Evolutionary conservation across 2,113 vertebrate genomes (phyloP).

Genomic region (Pteruthius melanotis): DNA sequence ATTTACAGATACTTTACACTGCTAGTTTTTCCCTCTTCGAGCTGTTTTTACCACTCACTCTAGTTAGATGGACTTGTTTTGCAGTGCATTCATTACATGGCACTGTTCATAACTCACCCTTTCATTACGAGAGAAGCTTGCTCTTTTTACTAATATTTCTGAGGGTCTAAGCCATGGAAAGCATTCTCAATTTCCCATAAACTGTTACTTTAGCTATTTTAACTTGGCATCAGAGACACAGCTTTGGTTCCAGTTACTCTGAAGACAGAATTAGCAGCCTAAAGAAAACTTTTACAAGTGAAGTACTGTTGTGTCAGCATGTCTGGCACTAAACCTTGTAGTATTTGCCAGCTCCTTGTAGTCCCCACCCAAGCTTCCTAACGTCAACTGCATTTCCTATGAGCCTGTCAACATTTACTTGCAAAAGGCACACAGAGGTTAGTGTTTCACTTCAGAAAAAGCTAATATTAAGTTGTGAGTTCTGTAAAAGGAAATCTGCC

Average conservation of each 20-base stretch:
- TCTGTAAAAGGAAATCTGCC: not conserved
- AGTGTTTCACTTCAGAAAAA: slow-evolving; percentile 8
- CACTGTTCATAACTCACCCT: not conserved
- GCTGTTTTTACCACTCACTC: not conserved
- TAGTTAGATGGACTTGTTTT: not conserved
- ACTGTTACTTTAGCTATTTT: slow-evolving; percentile 22
- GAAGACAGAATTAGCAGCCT: slow-evolving; percentile 28
- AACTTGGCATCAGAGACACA: not conserved
- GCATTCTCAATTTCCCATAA: not conserved
- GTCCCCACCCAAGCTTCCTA: slow-evolving; percentile 34
- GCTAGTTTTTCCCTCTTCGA: not conserved
- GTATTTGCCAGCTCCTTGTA: slow-evolving; percentile 44
- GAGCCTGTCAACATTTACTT: slow-evolving; percentile 3
- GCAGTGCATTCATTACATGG: not conserved
- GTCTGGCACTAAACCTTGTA: slow-evolving; percentile 4
- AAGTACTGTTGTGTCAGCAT: slow-evolving; percentile 33
- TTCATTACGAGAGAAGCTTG: not conserved
- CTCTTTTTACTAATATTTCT: slow-evolving; percentile 18
- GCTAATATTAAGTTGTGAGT: not conserved
- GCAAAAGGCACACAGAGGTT: slow-evolving; percentile 29
- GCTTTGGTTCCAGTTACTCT: slow-evolving; percentile 42
- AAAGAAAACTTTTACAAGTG: slow-evolving; percentile 37
- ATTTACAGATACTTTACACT: not conserved
- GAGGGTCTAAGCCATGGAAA: not conserved
- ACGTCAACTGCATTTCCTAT: slow-evolving; percentile 45